A percentile compares a stretch with the other conserved stretches of the same genome.
Conservation (phyloP, 1,140 invertebrate genomes). For the Neodiprion fabricii region DNA sequence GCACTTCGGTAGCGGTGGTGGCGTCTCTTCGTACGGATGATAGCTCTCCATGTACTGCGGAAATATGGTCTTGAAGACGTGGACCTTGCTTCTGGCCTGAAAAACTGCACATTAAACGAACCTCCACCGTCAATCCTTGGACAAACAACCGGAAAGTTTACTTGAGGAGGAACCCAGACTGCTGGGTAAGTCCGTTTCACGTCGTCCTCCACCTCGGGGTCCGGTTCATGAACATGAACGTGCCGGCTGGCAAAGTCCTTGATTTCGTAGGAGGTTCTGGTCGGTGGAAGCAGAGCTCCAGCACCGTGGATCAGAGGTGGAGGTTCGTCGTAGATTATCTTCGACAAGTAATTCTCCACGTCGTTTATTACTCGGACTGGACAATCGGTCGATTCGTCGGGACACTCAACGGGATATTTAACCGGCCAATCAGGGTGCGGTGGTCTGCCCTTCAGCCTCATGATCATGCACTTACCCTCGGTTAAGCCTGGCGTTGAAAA, state of each 20-base stretch:
- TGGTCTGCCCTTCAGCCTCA: constrained; percentile 43
- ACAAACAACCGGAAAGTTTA: constrained; percentile 1
- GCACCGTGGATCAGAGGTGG: constrained; percentile 19
- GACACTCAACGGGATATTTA: constrained; percentile 38
- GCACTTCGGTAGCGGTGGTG: constrained; percentile 37
- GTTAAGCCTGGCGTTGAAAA: constrained; percentile 33
- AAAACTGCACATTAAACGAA: constrained; percentile 23
- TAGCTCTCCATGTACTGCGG: not conserved
- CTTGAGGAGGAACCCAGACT: constrained; percentile 27
- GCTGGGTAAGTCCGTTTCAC: constrained; percentile 30
- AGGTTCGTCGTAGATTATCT: constrained; percentile 33
- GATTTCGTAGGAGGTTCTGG: constrained; percentile 9
- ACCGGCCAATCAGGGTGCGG: constrained; percentile 46
- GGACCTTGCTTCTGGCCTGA: constrained; percentile 49
- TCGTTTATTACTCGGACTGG: constrained; percentile 45
- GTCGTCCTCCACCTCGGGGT: constrained; percentile 31
- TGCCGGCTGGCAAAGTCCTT: constrained; percentile 36
- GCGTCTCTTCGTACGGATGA: constrained; percentile 27
- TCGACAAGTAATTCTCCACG: constrained; percentile 44
- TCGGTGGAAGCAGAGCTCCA: constrained; percentile 18
- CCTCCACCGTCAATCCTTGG: not conserved
- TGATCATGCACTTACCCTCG: constrained; percentile 37
- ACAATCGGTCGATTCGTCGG: constrained; percentile 27
- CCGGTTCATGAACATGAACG: constrained; percentile 28
- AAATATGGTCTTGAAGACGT: constrained; percentile 46